Conservation (phyloP, 2,888 invertebrate species). For the Cetonia aurata region DNA sequence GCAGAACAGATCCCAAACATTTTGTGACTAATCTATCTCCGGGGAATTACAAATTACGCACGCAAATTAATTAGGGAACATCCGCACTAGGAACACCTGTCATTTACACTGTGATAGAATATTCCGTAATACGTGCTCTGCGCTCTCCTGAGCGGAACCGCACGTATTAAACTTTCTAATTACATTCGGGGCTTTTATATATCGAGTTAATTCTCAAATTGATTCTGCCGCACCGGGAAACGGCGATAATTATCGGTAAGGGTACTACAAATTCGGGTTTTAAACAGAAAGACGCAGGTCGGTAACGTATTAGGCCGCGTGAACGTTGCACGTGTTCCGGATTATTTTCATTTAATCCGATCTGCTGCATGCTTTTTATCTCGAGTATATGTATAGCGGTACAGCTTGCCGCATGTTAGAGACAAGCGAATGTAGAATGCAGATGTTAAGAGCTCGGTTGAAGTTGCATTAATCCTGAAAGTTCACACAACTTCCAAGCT, state of each 20-base stretch:
- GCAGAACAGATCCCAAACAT: conserved; percentile 11
- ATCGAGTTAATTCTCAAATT: conserved; percentile 9
- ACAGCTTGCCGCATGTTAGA: no score
- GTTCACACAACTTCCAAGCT: no score
- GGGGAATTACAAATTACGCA: conserved; percentile 48
- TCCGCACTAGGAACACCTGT: conserved; percentile 44
- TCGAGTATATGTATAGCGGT: no score
- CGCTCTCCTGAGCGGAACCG: conserved; percentile 6
- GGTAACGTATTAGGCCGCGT: no score
- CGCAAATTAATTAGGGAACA: conserved; percentile 50
- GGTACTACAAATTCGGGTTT: no score
- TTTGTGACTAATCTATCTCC: conserved; percentile 46
- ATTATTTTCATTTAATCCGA: no score
- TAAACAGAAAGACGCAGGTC: no score
- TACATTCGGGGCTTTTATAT: conserved; percentile 14
- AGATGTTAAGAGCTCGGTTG: no score
- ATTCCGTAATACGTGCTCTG: conserved; percentile 9
- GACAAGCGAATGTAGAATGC: no score
- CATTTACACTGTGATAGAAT: conserved; percentile 35
- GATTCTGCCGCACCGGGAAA: not conserved
- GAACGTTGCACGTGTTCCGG: no score
- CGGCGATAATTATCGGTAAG: not conserved
- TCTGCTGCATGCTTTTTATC: no score
- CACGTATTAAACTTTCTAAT: conserved; percentile 21
- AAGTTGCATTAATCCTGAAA: no score